Evolutionary conservation across 1,140 invertebrate genomes (phyloP).

Genomic region (Lordiphosa mommai): DNA sequence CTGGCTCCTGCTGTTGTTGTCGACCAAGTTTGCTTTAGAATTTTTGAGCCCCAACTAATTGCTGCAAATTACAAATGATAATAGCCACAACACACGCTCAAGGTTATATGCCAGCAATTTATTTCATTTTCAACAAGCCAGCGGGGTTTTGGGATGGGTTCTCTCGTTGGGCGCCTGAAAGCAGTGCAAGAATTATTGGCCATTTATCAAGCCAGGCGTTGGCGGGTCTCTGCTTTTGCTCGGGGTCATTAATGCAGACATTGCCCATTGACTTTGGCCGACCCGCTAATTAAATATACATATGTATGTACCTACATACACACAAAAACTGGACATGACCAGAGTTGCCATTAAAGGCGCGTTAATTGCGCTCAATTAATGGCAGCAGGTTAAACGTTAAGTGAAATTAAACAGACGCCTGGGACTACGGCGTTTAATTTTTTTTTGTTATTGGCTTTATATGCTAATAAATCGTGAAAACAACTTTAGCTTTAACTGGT

Average conservation of each 20-base stretch:
- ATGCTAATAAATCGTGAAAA: slow-evolving; percentile 49
- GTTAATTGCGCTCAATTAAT: slow-evolving; percentile 76
- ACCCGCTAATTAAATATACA: slow-evolving; percentile 70
- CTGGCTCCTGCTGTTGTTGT: slow-evolving; percentile 36
- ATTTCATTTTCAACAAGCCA: slow-evolving; percentile 62
- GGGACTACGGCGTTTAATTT: slow-evolving; percentile 33
- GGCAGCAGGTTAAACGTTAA: slow-evolving; percentile 76
- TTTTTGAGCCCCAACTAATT: slow-evolving; percentile 77
- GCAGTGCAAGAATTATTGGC: slow-evolving; percentile 74
- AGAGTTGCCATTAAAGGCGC: slow-evolving; percentile 63
- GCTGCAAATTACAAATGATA: slow-evolving; percentile 77
- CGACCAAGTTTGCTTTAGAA: slow-evolving; percentile 74
- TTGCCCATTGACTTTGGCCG: slow-evolving; percentile 52
- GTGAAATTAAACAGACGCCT: slow-evolving; percentile 74
- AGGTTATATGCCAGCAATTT: slow-evolving; percentile 73
- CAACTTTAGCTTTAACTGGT: slow-evolving; percentile 46
- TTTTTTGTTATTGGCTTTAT: slow-evolving; percentile 18
- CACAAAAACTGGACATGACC: slow-evolving; percentile 22
- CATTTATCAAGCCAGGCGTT: slow-evolving; percentile 69
- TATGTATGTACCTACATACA: slow-evolving; percentile 25
- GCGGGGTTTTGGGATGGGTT: background rate
- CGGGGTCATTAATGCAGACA: slow-evolving; percentile 20
- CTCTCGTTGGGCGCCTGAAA: slow-evolving; percentile 31
- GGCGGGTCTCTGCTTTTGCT: slow-evolving; percentile 9
- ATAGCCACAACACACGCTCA: slow-evolving; percentile 78